Evolutionary conservation across 2,888 invertebrate species (phyloP).

Genomic region (Drosophila affinis): DNA sequence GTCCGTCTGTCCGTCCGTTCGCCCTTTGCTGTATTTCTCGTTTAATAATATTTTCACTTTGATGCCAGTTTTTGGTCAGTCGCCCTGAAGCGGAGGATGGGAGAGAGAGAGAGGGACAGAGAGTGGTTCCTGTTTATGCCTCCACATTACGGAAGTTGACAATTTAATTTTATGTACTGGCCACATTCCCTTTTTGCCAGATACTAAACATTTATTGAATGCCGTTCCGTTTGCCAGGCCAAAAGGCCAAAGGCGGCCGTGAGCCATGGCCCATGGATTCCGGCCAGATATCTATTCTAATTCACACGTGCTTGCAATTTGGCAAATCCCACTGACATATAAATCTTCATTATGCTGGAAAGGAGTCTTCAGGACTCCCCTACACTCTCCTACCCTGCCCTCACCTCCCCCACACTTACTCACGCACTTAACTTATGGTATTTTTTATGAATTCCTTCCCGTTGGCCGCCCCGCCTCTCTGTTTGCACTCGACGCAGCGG

Average conservation of each 20-base stretch:
- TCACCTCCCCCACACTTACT: background rate
- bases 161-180: slow-evolving; percentile 78
- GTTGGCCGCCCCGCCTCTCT: slow-evolving; percentile 62
- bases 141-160: slow-evolving; percentile 68
- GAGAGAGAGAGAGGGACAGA: background rate
- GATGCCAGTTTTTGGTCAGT: slow-evolving; percentile 72
- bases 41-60: slow-evolving; percentile 80
- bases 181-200: slow-evolving; percentile 36
- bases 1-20: background rate
- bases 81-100: background rate
- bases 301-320: slow-evolving; percentile 79
- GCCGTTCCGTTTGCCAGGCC: slow-evolving; percentile 37
- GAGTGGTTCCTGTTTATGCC: slow-evolving; percentile 26
- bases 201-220: slow-evolving; percentile 75
- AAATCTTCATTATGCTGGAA: slow-evolving; percentile 74
- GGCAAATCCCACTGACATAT: slow-evolving; percentile 52
- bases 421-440: slow-evolving; percentile 70
- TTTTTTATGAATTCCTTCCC: slow-evolving; percentile 57
- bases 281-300: slow-evolving; percentile 58
- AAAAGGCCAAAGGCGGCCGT: slow-evolving; percentile 14
- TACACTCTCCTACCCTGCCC: too few species aligned
- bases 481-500: slow-evolving; percentile 23
- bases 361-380: slow-evolving; percentile 13
- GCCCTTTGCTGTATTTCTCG: slow-evolving; percentile 59
- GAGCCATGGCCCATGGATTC: slow-evolving; percentile 40